phyloP scores from a whole-genome alignment of 2,113 vertebrate genomes.

The Cyprinus carpio region DNA sequence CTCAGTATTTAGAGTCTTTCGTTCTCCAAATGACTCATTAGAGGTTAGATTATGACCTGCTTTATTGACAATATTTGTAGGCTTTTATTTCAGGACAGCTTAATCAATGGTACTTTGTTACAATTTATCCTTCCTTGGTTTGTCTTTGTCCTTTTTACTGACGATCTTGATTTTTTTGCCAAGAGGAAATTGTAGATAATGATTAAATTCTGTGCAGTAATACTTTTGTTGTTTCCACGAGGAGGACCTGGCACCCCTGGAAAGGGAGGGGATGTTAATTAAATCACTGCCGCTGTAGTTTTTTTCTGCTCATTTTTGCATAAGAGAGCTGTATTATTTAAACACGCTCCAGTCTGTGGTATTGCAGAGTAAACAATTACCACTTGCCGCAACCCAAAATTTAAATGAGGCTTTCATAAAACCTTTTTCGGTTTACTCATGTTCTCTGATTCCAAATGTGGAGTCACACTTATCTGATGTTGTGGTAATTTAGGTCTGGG shows the following conservation, averaged over 20 bases:
- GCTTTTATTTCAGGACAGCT: conserved; percentile 20
- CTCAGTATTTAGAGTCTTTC: conserved; percentile 36
- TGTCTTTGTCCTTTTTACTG: conserved; percentile 22
- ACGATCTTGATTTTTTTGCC: background rate
- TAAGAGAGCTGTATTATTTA: background rate
- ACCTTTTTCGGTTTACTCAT: background rate
- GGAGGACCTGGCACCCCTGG: background rate
- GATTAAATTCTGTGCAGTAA: background rate
- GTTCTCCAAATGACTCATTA: conserved; percentile 34
- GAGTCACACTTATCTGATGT: conserved; percentile 25
- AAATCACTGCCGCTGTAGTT: background rate
- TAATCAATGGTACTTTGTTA: conserved; percentile 24
- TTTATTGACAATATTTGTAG: conserved; percentile 42
- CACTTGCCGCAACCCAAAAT: conserved; percentile 7
- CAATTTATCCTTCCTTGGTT: conserved; percentile 5
- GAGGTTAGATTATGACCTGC: conserved; percentile 27
- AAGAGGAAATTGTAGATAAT: background rate
- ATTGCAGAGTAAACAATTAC: conserved; percentile 2
- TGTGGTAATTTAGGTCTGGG: conserved; percentile 39
- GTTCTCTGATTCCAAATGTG: conserved; percentile 9
- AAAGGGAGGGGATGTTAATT: conserved; percentile 10
- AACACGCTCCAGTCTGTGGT: conserved; percentile 12
- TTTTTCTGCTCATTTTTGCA: background rate
- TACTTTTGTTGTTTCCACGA: background rate
- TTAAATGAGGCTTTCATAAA: conserved; percentile 33